Evolutionary conservation across 2,113 vertebrate species (phyloP).

Genomic region (Catharus minimus): DNA sequence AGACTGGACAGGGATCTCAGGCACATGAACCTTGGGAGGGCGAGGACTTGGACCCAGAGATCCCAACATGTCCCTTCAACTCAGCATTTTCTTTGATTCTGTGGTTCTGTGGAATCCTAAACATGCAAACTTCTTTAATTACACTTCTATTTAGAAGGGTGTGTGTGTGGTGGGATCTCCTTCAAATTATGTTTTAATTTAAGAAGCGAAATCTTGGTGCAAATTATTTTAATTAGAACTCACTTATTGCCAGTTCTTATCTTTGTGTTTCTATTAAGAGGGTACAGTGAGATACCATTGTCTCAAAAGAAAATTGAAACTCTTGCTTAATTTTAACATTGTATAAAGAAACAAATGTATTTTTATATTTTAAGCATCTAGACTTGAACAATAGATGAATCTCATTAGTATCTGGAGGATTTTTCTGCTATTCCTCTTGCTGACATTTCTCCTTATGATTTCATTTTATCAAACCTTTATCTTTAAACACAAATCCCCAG

Average conservation of each 20-base stretch:
- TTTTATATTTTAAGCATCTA: slow-evolving; percentile 15
- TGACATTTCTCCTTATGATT: not conserved
- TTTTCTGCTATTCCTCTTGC: not conserved
- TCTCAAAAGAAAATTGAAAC: not conserved
- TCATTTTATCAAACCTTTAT: not conserved
- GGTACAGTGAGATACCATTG: not conserved
- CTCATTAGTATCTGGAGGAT: not conserved
- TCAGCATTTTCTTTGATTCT: not conserved
- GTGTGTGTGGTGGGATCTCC: rapidly evolving
- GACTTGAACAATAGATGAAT: not conserved
- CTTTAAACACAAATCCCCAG: slow-evolving; percentile 3
- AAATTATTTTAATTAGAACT: slow-evolving; percentile 5
- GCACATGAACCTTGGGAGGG: not conserved
- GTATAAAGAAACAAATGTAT: not conserved
- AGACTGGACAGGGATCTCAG: not conserved
- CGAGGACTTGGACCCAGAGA: rapidly evolving
- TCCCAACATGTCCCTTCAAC: not conserved
- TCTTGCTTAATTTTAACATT: not conserved
- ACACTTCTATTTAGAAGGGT: not conserved
- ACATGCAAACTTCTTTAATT: not conserved
- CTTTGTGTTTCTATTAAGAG: slow-evolving; percentile 2
- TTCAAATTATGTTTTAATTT: not conserved
- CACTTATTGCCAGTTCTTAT: not conserved
- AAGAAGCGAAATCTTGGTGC: not conserved
- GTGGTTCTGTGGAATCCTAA: not conserved